Percentiles rank a stretch among this genome's conserved stretches.
Evolutionary conservation across 2,888 invertebrate species (phyloP).

Genomic region (Priapulus caudatus): DNA sequence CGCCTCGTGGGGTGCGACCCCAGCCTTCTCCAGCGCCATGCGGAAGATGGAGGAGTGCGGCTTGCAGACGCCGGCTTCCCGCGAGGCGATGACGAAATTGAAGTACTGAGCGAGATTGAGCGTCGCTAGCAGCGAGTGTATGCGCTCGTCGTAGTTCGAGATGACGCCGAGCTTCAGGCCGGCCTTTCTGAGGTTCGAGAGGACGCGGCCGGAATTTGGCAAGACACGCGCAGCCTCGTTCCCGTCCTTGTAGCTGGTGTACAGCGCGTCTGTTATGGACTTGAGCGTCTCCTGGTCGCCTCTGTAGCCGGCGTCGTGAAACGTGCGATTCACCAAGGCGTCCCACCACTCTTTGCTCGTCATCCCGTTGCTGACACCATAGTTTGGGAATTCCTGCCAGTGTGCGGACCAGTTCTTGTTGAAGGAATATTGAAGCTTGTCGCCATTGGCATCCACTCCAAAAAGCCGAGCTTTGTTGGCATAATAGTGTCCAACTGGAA

Average conservation of each 20-base stretch:
- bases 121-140: slow-evolving; percentile 25
- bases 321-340: slow-evolving; percentile 44
- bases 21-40: slow-evolving; percentile 25
- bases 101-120: slow-evolving; percentile 27
- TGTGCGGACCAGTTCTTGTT: slow-evolving; percentile 21
- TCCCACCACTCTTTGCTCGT: slow-evolving; percentile 32
- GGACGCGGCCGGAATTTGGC: not conserved
- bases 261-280: slow-evolving; percentile 33
- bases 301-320: slow-evolving; percentile 40
- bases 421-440: slow-evolving; percentile 21
- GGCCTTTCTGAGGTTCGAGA: slow-evolving; percentile 49
- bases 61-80: slow-evolving; percentile 26
- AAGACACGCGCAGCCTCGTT: slow-evolving; percentile 57
- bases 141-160: slow-evolving; percentile 34
- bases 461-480: slow-evolving; percentile 24
- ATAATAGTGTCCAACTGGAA: slow-evolving; percentile 30
- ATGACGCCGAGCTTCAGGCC: slow-evolving; percentile 30
- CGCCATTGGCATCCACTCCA: slow-evolving; percentile 22
- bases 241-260: slow-evolving; percentile 51
- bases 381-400: slow-evolving; percentile 28
- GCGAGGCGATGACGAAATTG: slow-evolving; percentile 31
- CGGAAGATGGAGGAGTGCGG: slow-evolving; percentile 30
- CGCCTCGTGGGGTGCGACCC: slow-evolving; percentile 23
- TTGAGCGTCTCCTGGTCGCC: slow-evolving; percentile 22
- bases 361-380: slow-evolving; percentile 25